Conservation (phyloP, 2,797 vertebrate species). For the Sarcophilus harrisii region DNA sequence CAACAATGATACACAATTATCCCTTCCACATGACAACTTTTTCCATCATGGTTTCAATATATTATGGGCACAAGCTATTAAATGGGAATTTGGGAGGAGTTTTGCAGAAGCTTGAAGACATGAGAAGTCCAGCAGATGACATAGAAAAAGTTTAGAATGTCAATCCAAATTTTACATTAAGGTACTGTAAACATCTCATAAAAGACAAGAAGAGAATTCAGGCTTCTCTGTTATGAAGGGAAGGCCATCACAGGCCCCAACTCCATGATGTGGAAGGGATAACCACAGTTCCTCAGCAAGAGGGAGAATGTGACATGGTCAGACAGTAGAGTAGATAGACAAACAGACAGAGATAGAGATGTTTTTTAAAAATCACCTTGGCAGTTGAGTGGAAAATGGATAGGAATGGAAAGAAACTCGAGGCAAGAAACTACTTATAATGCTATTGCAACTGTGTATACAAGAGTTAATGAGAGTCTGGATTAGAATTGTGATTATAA, state of each 20-base stretch:
- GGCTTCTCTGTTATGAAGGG: neutral
- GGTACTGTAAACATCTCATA: neutral
- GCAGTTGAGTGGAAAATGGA: neutral
- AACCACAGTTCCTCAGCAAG: neutral
- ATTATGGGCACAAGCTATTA: neutral
- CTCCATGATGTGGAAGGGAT: neutral
- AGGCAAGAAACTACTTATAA: neutral
- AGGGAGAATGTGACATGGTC: neutral
- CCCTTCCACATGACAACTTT: neutral
- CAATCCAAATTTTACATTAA: neutral
- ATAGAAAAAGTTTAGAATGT: neutral
- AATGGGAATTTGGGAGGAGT: neutral
- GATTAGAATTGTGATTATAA: neutral
- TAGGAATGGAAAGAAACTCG: neutral
- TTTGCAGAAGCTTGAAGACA: neutral
- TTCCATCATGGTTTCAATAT: neutral
- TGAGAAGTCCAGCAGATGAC: neutral
- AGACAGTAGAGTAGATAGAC: neutral
- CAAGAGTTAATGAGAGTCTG: neutral
- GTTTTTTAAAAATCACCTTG: neutral
- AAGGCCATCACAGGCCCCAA: no score
- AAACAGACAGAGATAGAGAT: neutral
- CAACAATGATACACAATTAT: neutral
- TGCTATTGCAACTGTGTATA: neutral
- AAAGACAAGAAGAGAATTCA: neutral